A percentile compares a stretch with the other conserved stretches of the same genome.
phyloP scores from a whole-genome alignment of 2,797 vertebrate species.

The Gadopsis marmoratus region DNA sequence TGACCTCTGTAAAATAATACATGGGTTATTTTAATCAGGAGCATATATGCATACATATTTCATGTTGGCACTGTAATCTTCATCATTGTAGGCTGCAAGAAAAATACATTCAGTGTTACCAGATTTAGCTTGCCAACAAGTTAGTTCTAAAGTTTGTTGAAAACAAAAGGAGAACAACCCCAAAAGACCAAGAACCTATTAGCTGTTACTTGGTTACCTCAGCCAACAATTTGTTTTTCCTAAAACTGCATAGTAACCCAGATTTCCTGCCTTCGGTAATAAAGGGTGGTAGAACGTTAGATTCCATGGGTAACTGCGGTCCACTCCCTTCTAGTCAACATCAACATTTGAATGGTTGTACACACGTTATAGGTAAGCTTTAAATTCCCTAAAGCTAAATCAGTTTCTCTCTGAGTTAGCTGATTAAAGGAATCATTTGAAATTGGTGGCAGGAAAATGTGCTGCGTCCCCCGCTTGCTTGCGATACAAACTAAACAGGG shows the following conservation, averaged over 20 bases:
- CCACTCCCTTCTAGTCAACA: background rate
- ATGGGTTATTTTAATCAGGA: constrained; percentile 25
- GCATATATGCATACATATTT: constrained; percentile 23
- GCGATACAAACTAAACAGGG: no score
- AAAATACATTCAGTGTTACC: background rate
- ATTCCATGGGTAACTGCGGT: background rate
- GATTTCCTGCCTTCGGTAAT: background rate
- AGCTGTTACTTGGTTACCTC: background rate
- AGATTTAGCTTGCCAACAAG: constrained; percentile 20
- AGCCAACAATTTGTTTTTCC: background rate
- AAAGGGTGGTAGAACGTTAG: background rate
- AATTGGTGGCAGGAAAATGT: background rate
- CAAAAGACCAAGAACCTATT: no score
- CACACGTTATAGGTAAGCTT: background rate
- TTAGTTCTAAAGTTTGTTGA: constrained; percentile 6
- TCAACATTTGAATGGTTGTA: background rate
- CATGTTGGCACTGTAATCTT: constrained; percentile 22
- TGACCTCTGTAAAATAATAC: constrained; percentile 18
- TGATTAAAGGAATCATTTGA: background rate
- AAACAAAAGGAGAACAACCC: background rate
- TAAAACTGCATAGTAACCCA: background rate
- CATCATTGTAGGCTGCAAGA: constrained; percentile 15
- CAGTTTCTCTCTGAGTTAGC: no score
- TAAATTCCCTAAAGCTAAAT: no score
- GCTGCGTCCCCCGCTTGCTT: background rate